Conservation (phyloP, 2,113 vertebrate species). For the Sigmodon hispidus region DNA sequence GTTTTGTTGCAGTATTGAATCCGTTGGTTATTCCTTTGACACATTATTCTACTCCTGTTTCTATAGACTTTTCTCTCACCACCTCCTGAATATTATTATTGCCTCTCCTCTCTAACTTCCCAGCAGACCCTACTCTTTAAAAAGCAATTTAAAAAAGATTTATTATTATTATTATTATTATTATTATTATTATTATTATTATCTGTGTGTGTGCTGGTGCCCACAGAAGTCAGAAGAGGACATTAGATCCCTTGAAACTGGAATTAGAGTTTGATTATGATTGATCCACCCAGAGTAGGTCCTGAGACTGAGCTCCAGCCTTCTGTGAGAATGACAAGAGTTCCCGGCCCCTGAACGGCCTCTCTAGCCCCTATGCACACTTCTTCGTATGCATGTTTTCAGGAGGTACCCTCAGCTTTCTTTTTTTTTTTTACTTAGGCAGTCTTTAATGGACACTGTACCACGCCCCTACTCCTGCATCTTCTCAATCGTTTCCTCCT, state of each 20-base stretch:
- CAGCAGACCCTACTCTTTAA: background rate
- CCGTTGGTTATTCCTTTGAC: background rate
- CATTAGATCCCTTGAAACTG: background rate
- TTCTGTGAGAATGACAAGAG: background rate
- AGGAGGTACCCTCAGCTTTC: background rate
- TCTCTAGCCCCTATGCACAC: background rate
- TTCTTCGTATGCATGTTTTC: background rate
- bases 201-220: background rate
- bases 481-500: too few relatives aligned
- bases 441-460: too few relatives aligned
- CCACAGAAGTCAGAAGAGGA: too few relatives aligned
- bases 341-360: too few relatives aligned
- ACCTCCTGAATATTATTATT: background rate
- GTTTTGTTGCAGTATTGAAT: background rate
- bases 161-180: too few relatives aligned
- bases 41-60: background rate
- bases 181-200: too few relatives aligned
- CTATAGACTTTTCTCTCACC: background rate
- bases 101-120: background rate
- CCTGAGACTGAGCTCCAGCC: background rate
- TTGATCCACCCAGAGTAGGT: background rate
- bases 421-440: too few relatives aligned
- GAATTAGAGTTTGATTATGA: background rate
- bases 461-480: too few relatives aligned
- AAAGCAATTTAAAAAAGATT: conserved; percentile 35